Evolutionary conservation across 1,140 invertebrate species (phyloP).

Genomic region (Acromyrmex charruanus): DNA sequence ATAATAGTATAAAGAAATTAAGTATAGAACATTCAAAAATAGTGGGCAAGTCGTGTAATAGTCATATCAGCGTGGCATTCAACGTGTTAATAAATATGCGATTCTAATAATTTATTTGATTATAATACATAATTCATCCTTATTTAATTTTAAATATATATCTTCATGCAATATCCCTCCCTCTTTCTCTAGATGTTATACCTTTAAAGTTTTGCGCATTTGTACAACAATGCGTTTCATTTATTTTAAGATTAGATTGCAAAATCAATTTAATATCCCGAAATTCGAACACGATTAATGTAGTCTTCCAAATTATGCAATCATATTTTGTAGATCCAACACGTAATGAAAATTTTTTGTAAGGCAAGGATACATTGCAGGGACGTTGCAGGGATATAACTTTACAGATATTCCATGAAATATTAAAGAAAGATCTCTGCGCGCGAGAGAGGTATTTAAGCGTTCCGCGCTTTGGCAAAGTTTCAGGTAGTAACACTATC

Average conservation of each 20-base stretch:
- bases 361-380: neutral
- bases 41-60: too few species aligned
- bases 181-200: neutral
- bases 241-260: constrained; percentile 1
- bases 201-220: constrained; percentile 12
- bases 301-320: neutral
- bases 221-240: neutral
- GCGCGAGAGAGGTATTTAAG: constrained; percentile 15
- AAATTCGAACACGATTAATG: neutral
- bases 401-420: constrained; percentile 21
- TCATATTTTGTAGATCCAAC: neutral
- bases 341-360: constrained; percentile 1
- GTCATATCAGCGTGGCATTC: too few species aligned
- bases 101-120: neutral
- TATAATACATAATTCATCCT: neutral
- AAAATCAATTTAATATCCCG: neutral
- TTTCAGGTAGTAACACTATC: constrained; percentile 31
- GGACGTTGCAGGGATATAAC: neutral
- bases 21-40: too few species aligned
- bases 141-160: constrained; percentile 20
- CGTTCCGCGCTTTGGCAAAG: neutral
- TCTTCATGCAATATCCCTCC: neutral
- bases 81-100: too few species aligned
- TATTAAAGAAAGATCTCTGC: constrained; percentile 8
- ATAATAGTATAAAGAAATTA: too few species aligned